Base-by-base conservation (phyloP, 2,797 vertebrate genomes). In the Sebastes paucispinis region DNA sequence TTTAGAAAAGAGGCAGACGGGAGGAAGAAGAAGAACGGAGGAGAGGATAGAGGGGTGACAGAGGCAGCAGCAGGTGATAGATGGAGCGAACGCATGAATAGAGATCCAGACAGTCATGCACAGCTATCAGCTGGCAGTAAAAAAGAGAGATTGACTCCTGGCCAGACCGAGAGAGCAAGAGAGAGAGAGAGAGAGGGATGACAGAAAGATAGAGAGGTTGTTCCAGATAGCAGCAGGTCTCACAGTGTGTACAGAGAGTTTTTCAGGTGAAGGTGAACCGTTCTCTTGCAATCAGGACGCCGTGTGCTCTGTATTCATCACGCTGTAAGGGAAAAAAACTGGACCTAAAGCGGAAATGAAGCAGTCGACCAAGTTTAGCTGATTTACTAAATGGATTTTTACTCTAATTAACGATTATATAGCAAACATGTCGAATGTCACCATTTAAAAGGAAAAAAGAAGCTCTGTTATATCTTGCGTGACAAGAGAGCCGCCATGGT, bases 211-310 rank as follows among this genome's bases (percentile, higher is more conserved):
- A 77, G 86, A 92, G 90, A 87, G 87, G 85, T 72, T 91, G 91
- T 87, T 92, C 91, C 91, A 93, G 85, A 92, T 90, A 90, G 87
- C 94, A 93, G 93, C 89, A 84, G 91, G 91, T 87, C 84, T 92
- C 90, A 58, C 89, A 87, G 90, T 92, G 81, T 91, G 91, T 82
- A 83, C 84, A 76, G 68, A 82, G 82, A 86, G 85, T 79, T 86
- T 86, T 87, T 78, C 88, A 90, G 91, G 91, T 93, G 91, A 94
- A 93, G 94, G 92, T 94, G 90, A 93, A 88, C 76, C 67, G 65
- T 87, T 85, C 87, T 88, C 24, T 79, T 63, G 74, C 80, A 88
- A 79, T 65, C 55, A 75, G 83, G 83, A 72, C 77, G 85, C 47
- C 39, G 60, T 80, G 77, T 83, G 83, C 69, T 84, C 66, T 36